Evolutionary conservation across 1,140 invertebrate species (phyloP), one percentile per base, ranked within the genome.

Genomic region (Brachionus rubens): DNA sequence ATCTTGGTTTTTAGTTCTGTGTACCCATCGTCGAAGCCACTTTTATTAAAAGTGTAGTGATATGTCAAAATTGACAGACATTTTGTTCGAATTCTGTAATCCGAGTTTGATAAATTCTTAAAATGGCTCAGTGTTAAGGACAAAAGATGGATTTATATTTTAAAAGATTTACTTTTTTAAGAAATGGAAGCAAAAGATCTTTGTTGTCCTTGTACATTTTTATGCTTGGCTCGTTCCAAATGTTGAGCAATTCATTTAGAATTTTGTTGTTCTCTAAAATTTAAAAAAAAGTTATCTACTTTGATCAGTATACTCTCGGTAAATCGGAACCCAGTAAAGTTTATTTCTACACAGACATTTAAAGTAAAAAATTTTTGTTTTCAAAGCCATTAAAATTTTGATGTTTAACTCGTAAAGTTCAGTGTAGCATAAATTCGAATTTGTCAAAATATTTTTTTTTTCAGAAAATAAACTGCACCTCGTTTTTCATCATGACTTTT

Each of bases 81-180:
- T 78, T 89, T 88, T 77, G 90, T 89, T 82, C 92, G 91, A 0
- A 92, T 91, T 65, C 88, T 87, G 80, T 92, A 90, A 79, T 88
- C 90, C 0, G 88, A 88, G 80, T 90, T 89, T 78, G 87, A 88
- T 3, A 92, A 83, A 82, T 91, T 88, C 83, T 90, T 79, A 70
- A 19, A 50, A 24, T 33, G 3, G 12, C 3, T 19, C 2, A 56
- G 12, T 6, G 14, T 54, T 50, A 2, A 0, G 33, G 16, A 24
- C 24, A 50, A 72, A 21, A 21, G 50, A 52, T 24, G 16, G 3
- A 50, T 16, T 40, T 40, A n/a, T n/a, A 24, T 16, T 1, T 3
- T 10, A 48, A 33, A 30, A 26, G 2, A 33, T 28, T 50, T 41
- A 72, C 68, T 54, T 50, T 72, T 33, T 72, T 72, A 26, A 72